Conservation (phyloP, 2,797 vertebrate genomes). For the Paguma larvata region DNA sequence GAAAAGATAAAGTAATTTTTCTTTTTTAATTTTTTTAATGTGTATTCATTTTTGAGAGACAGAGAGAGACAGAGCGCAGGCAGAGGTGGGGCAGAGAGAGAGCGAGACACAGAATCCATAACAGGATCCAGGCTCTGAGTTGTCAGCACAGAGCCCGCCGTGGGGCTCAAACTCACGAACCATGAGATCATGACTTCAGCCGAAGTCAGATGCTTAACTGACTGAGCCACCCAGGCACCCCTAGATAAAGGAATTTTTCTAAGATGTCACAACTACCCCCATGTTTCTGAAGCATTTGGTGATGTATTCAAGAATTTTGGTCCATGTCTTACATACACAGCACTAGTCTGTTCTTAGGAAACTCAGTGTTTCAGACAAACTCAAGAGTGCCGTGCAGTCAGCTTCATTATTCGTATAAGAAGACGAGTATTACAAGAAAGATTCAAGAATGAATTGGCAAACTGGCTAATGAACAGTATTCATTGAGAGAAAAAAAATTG, state of each 20-base stretch:
- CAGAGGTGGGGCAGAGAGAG: too few species aligned
- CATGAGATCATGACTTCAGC: too few species aligned
- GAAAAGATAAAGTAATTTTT: slow-evolving; percentile 25
- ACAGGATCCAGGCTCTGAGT: too few species aligned
- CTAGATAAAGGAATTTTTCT: slow-evolving; percentile 18
- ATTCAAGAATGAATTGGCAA: neutral
- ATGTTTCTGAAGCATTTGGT: neutral
- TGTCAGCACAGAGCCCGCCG: too few species aligned
- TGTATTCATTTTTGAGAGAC: too few species aligned
- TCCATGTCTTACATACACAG: neutral
- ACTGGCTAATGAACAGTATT: neutral
- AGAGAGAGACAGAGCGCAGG: too few species aligned
- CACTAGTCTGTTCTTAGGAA: neutral
- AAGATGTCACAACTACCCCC: neutral
- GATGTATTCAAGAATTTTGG: neutral
- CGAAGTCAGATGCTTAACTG: too few species aligned
- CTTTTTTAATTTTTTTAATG: neutral
- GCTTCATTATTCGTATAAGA: neutral
- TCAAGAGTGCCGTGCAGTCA: neutral
- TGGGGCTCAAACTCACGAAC: too few species aligned
- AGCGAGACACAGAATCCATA: too few species aligned
- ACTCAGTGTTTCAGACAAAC: neutral
- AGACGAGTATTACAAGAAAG: neutral
- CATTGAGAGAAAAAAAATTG: neutral
- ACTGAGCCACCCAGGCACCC: too few species aligned